Percentiles rank a stretch among this genome's conserved stretches.
Evolutionary conservation across 35 echinoderm and acorn worm species (phyloP).

Genomic region (Apostichopus californicus): DNA sequence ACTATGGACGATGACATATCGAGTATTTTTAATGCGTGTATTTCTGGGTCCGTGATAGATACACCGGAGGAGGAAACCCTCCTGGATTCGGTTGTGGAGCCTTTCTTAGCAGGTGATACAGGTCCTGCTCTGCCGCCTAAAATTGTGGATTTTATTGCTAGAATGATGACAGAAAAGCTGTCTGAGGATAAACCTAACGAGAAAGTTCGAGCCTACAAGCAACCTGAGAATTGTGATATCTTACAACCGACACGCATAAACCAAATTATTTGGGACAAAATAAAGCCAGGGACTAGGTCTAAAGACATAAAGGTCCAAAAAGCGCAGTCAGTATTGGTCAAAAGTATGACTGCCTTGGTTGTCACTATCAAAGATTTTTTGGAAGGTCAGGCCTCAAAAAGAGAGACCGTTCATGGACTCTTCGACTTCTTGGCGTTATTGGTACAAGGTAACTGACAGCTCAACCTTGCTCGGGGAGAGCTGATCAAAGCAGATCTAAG

Average conservation of each 20-base stretch:
- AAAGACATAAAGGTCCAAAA: neutral
- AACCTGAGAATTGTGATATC: no score
- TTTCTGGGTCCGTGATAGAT: constrained; percentile 12
- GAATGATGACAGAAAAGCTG: constrained; percentile 39
- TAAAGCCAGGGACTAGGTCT: no score
- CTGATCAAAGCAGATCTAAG: constrained; percentile 22
- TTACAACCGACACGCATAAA: no score
- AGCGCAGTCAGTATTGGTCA: constrained; percentile 32
- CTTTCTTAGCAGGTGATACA: constrained; percentile 1
- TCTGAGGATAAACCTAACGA: constrained; percentile 13
- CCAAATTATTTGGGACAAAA: no score
- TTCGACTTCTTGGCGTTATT: constrained; percentile 41
- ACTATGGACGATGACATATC: constrained; percentile 40
- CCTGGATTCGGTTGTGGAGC: neutral
- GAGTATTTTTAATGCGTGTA: constrained; percentile 46
- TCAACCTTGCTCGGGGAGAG: neutral
- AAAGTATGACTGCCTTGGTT: constrained; percentile 47
- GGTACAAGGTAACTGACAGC: constrained; percentile 37
- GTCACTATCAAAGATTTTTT: constrained; percentile 40
- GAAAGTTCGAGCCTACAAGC: neutral
- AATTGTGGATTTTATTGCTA: constrained; percentile 43
- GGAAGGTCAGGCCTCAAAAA: constrained; percentile 46
- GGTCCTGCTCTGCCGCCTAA: neutral
- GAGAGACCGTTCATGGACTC: constrained; percentile 29
- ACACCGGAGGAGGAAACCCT: neutral